Percentiles rank a stretch among this genome's conserved stretches.
These are phyloP conservation scores for Lytechinus pictus DNA, from an alignment of 35 echinoderm and acorn worm species.

Conservation along the genomic window DNA sequence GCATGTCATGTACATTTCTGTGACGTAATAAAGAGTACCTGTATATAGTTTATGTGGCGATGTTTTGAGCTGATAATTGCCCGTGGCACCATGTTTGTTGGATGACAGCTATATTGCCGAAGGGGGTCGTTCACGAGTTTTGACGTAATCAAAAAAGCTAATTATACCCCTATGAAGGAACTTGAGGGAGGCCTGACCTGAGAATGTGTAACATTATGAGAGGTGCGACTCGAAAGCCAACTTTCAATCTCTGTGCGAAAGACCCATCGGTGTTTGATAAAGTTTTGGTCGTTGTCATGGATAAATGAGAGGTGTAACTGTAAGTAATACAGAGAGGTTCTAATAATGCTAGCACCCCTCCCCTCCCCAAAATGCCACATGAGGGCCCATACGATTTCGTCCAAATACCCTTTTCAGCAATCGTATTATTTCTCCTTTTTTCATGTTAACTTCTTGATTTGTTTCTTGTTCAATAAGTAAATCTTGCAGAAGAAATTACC, in stretches of 20 bases:
- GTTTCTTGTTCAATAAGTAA: too few relatives aligned
- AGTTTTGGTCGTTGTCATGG: neutral
- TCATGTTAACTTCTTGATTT: too few relatives aligned
- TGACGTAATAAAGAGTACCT: slow-evolving; percentile 2
- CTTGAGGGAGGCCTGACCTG: neutral
- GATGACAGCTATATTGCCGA: neutral
- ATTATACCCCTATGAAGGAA: neutral
- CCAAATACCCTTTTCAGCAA: too few relatives aligned
- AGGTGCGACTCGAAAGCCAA: neutral
- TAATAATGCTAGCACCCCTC: too few relatives aligned
- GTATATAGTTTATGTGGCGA: neutral
- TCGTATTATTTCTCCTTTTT: too few relatives aligned
- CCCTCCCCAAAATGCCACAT: neutral
- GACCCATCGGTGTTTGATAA: neutral
- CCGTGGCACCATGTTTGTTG: neutral
- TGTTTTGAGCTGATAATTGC: neutral
- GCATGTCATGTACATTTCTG: too few relatives aligned
- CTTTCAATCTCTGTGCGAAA: neutral
- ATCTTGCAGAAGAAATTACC: too few relatives aligned
- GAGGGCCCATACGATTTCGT: neutral
- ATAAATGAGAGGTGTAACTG: neutral
- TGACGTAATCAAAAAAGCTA: slow-evolving; percentile 28
- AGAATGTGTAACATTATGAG: neutral
- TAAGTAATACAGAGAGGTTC: neutral
- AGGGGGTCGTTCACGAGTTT: neutral